Evolutionary conservation across 2,888 invertebrate genomes (phyloP).

Genomic region (Lycia hirtaria): DNA sequence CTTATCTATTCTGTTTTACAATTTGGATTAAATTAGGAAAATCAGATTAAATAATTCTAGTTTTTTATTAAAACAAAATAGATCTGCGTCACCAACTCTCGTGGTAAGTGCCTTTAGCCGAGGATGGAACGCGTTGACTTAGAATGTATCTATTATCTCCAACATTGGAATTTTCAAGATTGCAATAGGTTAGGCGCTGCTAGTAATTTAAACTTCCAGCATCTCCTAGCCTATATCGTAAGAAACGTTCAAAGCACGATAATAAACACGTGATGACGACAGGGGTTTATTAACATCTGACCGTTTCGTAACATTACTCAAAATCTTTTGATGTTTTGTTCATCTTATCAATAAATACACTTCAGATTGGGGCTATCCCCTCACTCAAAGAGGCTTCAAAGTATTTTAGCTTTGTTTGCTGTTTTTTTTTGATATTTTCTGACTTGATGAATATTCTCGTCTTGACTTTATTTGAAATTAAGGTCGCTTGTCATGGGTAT

Average conservation of each 20-base stretch:
- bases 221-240: constrained; percentile 40
- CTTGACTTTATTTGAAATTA: background rate
- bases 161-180: too few species aligned
- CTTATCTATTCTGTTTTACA: too few species aligned
- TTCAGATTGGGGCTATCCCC: constrained; percentile 32
- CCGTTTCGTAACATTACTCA: constrained; percentile 47
- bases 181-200: too few species aligned
- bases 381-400: constrained; percentile 23
- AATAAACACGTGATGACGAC: constrained; percentile 64
- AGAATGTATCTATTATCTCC: too few species aligned
- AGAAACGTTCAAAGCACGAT: constrained; percentile 49
- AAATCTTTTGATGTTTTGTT: constrained; percentile 46
- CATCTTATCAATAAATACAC: constrained; percentile 34
- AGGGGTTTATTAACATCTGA: constrained; percentile 66
- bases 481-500: too few species aligned
- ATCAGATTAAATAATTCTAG: too few species aligned
- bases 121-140: too few species aligned
- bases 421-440: constrained; percentile 4
- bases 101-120: too few species aligned
- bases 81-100: too few species aligned
- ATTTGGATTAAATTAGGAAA: too few species aligned
- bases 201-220: constrained; percentile 2
- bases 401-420: constrained; percentile 14
- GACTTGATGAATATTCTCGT: constrained; percentile 1
- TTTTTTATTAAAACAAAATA: too few species aligned